Evolutionary conservation across 2,888 invertebrate species (phyloP).

Genomic region (Perithous albicinctus): DNA sequence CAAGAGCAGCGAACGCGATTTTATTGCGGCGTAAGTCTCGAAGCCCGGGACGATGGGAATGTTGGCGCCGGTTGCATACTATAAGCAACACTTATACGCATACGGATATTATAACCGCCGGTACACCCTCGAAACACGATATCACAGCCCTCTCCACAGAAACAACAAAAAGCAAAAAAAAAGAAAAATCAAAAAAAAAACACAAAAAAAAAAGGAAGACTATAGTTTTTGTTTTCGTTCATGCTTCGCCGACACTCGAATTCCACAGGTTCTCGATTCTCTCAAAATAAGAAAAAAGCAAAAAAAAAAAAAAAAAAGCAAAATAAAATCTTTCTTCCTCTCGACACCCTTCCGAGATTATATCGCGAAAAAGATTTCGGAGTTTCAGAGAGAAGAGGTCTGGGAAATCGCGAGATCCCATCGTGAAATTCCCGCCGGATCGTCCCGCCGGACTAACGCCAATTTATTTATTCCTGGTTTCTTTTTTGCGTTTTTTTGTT

Average conservation of each 20-base stretch:
- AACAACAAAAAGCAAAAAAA: not conserved
- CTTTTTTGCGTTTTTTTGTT: not conserved
- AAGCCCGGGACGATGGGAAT: constrained; percentile 78
- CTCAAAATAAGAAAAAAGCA: too few species aligned
- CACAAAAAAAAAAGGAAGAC: too few species aligned
- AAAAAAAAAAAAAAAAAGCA: too few species aligned
- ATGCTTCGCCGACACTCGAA: constrained; percentile 2
- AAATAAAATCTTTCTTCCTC: constrained; percentile 25
- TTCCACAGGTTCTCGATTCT: constrained; percentile 24
- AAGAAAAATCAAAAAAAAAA: too few species aligned
- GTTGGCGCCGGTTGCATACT: constrained; percentile 78
- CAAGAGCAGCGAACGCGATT: constrained; percentile 60
- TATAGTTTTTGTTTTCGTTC: not conserved
- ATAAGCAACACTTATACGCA: constrained; percentile 5
- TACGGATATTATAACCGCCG: constrained; percentile 15
- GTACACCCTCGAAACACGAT: constrained; percentile 36
- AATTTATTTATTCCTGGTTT: constrained; percentile 58
- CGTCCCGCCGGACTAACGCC: constrained; percentile 49
- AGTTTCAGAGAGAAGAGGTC: constrained; percentile 24
- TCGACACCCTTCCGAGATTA: constrained; percentile 39
- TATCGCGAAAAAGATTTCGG: constrained; percentile 54
- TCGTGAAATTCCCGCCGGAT: constrained; percentile 64
- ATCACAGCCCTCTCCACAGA: not conserved
- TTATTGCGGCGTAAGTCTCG: constrained; percentile 70
- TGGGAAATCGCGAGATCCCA: constrained; percentile 54